Evolutionary conservation across 2,888 invertebrate species (phyloP), one percentile per base, ranked within the genome.

Genomic region (Idaea dimidiata): DNA sequence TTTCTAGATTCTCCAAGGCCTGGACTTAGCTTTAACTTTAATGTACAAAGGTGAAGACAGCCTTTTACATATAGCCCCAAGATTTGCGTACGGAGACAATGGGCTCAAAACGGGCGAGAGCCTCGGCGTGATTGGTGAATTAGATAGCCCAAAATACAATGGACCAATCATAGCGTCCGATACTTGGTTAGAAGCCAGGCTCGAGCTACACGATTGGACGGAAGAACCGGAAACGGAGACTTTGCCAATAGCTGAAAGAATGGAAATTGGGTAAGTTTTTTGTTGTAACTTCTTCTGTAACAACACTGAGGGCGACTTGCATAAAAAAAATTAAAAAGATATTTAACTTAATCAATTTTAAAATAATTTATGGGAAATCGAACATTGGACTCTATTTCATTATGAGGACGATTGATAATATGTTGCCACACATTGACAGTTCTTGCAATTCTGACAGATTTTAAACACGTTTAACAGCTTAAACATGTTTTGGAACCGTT

Each of bases 1-100:
- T 6, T 78, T 78, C 59, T 69, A 94, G 94, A 84, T 95, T 8
- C 85, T 96, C 60, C 95, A 97, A 95, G 98, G 98, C 8, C 80
- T 98, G 77, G 98, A 98, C 85, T 93, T 98, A 86, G 95, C 96
- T 17, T 84, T 98, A 69, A 95, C 97, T 24, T 88, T 98, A 72
- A 98, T 98, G 98, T 94, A 96, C 80, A 92, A 95, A 75, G 96
- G 95, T 0, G 98, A 99, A 91, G 92, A 94, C 72, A 95, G 97
- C 63, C 93, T 95, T 70, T 84, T 98, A 58, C 93, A 94, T 80
- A 91, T 98, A 60, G 94, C 95, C 67, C 93, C 97, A 3, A 93
- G 97, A 72, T 97, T 98, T 88, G 98, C 95, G 2, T 99, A 96
- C 81, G 98, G 98, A 0, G 91, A 94, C 0, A 81, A 93, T 59